Evolutionary conservation across 2,113 vertebrate species (phyloP).

Genomic region (Falco punctatus): DNA sequence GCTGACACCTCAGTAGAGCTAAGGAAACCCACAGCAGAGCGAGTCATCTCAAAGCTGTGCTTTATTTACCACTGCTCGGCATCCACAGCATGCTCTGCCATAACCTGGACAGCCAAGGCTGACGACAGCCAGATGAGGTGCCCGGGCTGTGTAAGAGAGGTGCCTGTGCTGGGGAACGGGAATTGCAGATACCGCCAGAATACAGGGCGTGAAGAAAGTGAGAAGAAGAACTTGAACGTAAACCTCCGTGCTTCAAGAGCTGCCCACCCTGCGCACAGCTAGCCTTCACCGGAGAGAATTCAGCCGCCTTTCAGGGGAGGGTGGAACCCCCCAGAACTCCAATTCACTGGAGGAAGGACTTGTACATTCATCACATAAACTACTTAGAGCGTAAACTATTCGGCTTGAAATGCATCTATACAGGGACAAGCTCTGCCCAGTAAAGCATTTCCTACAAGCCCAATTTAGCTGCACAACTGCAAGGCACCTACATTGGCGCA

Average conservation of each 20-base stretch:
- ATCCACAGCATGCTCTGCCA: background rate
- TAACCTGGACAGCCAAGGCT: background rate
- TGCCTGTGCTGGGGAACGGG: background rate
- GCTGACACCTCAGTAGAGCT: background rate
- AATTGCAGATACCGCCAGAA: background rate
- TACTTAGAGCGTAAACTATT: background rate
- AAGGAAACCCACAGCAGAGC: background rate
- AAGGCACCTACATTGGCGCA: background rate
- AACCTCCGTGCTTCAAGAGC: background rate
- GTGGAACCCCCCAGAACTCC: accelerated
- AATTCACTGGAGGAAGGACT: background rate
- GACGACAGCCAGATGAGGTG: background rate
- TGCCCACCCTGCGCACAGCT: background rate
- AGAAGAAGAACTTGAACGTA: background rate
- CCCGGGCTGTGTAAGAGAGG: background rate
- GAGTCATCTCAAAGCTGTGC: background rate
- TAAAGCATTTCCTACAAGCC: background rate
- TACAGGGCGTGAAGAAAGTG: background rate
- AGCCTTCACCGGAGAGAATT: background rate
- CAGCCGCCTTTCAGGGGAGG: background rate
- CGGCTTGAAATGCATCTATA: background rate
- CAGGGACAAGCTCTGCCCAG: background rate
- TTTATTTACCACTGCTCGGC: background rate
- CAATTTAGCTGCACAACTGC: background rate
- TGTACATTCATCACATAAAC: background rate